Percentiles rank a stretch among this genome's conserved stretches.
Conservation (phyloP, 1,140 invertebrate genomes). For the Bombus turneri region DNA sequence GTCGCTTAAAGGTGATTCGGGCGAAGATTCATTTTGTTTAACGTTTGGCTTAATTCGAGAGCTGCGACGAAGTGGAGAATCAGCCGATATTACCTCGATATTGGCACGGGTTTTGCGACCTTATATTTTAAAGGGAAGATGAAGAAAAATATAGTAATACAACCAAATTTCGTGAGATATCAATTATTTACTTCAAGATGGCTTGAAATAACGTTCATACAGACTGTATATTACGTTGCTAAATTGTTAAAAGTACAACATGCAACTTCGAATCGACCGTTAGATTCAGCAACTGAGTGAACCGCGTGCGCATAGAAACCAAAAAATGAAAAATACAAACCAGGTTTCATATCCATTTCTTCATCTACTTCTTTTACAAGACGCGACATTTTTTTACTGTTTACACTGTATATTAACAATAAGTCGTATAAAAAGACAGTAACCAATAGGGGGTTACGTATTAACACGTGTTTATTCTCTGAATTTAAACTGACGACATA, state of each 20-base stretch:
- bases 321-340: constrained; percentile 66
- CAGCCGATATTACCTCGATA: background rate
- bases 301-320: constrained; percentile 17
- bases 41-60: constrained; percentile 56
- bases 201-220: background rate
- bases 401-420: constrained; percentile 9
- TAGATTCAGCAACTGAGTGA: constrained; percentile 15
- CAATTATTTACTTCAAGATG: background rate
- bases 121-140: constrained; percentile 24
- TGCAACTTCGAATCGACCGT: constrained; percentile 38
- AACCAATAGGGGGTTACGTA: background rate
- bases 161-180: background rate
- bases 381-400: constrained; percentile 62
- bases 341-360: constrained; percentile 57
- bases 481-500: constrained; percentile 27
- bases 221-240: background rate
- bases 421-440: background rate
- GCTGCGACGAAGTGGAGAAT: constrained; percentile 71
- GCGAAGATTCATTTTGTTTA: constrained; percentile 55
- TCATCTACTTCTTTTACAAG: constrained; percentile 64
- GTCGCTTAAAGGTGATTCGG: constrained; percentile 61
- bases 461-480: constrained; percentile 49
- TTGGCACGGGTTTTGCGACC: constrained; percentile 44
- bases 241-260: background rate
- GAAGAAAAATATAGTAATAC: background rate